phyloP scores from a whole-genome alignment of 2,113 vertebrate species.

The Ornithorhynchus anatinus region DNA sequence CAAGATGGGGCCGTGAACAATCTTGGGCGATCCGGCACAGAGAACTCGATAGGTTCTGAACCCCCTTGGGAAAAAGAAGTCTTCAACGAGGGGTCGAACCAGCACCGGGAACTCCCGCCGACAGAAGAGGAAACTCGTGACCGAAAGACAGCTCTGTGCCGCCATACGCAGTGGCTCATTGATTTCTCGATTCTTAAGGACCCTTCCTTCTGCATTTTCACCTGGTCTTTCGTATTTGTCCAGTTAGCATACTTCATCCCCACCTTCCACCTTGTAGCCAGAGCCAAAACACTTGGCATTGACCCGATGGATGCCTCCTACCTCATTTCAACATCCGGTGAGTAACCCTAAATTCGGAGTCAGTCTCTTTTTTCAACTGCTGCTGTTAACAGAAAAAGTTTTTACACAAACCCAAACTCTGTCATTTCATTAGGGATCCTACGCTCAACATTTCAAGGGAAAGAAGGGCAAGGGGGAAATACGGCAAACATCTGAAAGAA shows the following conservation, averaged over 20 bases:
- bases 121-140: slow-evolving; percentile 28
- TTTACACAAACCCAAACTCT: not conserved
- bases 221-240: slow-evolving; percentile 90
- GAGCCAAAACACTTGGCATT: slow-evolving; percentile 84
- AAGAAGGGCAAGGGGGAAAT: not conserved
- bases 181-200: slow-evolving; percentile 85
- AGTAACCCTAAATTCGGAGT: slow-evolving; percentile 42
- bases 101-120: not conserved
- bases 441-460: no score
- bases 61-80: not conserved
- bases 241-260: slow-evolving; percentile 91
- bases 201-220: slow-evolving; percentile 89
- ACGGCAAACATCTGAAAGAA: not conserved
- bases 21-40: rapidly evolving
- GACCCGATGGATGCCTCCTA: slow-evolving; percentile 88
- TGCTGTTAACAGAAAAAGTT: not conserved
- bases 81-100: not conserved
- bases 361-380: not conserved
- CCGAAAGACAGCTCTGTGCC: not conserved
- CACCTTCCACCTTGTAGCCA: slow-evolving; percentile 87
- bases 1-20: not conserved
- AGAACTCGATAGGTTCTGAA: not conserved
- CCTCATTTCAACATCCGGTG: slow-evolving; percentile 88
- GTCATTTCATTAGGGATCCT: not conserved
- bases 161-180: slow-evolving; percentile 55